phyloP scores from a whole-genome alignment of 2,888 invertebrate genomes.

The Drosophila leonis region DNA sequence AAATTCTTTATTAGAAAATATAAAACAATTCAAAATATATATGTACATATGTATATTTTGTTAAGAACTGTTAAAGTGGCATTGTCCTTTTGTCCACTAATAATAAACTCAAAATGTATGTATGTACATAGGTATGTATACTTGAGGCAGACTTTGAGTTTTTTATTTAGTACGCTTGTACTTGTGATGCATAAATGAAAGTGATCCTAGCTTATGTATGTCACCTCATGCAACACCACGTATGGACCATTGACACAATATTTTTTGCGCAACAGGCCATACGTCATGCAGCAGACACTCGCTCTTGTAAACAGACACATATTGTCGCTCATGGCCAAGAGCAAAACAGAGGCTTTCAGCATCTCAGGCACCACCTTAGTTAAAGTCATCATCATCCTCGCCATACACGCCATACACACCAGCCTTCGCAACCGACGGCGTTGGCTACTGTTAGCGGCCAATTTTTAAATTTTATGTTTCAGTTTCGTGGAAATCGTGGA shows the following conservation, averaged over 20 bases:
- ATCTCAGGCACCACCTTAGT: conserved; percentile 11
- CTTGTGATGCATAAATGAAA: no score
- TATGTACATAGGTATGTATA: neutral
- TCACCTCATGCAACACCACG: neutral
- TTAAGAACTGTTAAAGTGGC: no score
- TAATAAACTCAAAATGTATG: no score
- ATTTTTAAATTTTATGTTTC: conserved; percentile 77
- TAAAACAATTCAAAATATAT: no score
- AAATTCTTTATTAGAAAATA: no score
- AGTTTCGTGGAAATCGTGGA: conserved; percentile 81
- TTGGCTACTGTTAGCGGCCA: conserved; percentile 32
- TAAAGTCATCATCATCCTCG: conserved; percentile 19
- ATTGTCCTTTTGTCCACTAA: no score
- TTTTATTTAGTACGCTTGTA: no score
- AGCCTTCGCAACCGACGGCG: conserved; percentile 1
- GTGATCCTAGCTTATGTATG: no score
- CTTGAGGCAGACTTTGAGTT: no score
- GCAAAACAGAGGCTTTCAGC: conserved; percentile 33
- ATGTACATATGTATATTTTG: neutral
- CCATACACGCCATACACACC: conserved; percentile 35
- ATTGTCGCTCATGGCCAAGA: conserved; percentile 29
- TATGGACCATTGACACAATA: neutral
- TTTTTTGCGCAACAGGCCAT: neutral
- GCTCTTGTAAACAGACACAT: neutral
- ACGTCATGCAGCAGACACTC: conserved; percentile 13